Evolutionary conservation across 2,888 invertebrate species (phyloP), one percentile per base, ranked within the genome.

Genomic region (Venusia cambrica): DNA sequence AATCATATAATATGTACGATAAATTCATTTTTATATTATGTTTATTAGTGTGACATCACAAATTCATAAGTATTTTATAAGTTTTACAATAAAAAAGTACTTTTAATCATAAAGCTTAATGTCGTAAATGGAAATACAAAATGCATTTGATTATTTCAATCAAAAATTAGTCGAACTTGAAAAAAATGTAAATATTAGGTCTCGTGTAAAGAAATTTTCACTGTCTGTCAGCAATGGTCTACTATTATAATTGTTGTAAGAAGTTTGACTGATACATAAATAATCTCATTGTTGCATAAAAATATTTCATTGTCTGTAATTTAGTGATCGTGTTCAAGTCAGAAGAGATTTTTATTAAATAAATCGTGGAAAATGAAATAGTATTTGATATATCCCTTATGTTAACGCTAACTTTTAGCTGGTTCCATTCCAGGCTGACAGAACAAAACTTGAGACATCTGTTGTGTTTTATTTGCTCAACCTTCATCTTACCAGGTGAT

Each of bases 261-360:
- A 67, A 69, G 62, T 59, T 68, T 68, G 78, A 83, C 84, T 84
- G 85, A 80, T 77, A 67, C 57, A 57, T 72, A 72, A 79, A 69
- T 78, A 77, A 72, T 76, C 74, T 72, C 68, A 75, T 71, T 83
- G 79, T 84, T 79, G 73, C 62, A 73, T 67, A 54, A 67, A 72
- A 62, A 61, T 62, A 69, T 70, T 74, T 73, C 73, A 73, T 81
- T 81, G 76, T 84, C 80, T 87, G 87, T 87, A 84, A 81, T 80
- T 85, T 85, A 87, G 87, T 80, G 75, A 84, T 81, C 84, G 87
- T 87, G 87, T 87, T 87, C 87, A 84, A 85, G 85, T 87, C 85
- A 83, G 81, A 85, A 79, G 75, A 84, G 75, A 79, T 84, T 85
- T 84, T 84, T 87, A 85, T 80, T 75, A 84, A 85, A 83, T 85